Evolutionary conservation across 2,113 vertebrate species (phyloP).

Genomic region (Gallinago media): DNA sequence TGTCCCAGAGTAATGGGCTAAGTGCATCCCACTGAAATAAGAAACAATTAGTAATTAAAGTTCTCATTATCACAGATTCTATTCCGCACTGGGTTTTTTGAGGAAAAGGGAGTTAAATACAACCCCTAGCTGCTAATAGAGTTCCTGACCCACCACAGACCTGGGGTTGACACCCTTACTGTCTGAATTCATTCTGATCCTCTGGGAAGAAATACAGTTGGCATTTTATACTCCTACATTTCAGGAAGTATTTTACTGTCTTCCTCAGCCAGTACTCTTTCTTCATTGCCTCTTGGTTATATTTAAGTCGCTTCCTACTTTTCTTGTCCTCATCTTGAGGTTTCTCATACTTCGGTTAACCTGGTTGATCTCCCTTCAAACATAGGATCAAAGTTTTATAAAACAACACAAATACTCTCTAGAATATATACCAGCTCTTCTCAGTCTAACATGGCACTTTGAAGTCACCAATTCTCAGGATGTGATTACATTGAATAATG

Average conservation of each 20-base stretch:
- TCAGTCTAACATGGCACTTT: background rate
- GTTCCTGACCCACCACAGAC: background rate
- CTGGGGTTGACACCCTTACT: background rate
- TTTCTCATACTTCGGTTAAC: background rate
- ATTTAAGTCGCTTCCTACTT: background rate
- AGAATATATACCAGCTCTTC: background rate
- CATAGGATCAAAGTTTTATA: background rate
- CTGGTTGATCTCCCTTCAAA: background rate
- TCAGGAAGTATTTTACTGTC: background rate
- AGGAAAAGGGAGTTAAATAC: background rate
- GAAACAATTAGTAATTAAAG: background rate
- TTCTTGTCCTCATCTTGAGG: background rate
- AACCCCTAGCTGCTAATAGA: background rate
- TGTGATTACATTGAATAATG: background rate
- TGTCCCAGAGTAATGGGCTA: background rate
- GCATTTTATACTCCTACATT: background rate
- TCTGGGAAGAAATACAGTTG: background rate
- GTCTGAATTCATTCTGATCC: background rate
- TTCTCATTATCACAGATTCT: background rate
- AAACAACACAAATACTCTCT: background rate
- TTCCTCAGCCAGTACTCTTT: background rate
- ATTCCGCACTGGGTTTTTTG: background rate
- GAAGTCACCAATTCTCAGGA: fast-evolving
- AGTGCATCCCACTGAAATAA: background rate
- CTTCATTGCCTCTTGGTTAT: background rate